A percentile compares a stretch with the other conserved stretches of the same genome.
Conservation (phyloP, 2,888 invertebrate species). For the Ligdia adustata region DNA sequence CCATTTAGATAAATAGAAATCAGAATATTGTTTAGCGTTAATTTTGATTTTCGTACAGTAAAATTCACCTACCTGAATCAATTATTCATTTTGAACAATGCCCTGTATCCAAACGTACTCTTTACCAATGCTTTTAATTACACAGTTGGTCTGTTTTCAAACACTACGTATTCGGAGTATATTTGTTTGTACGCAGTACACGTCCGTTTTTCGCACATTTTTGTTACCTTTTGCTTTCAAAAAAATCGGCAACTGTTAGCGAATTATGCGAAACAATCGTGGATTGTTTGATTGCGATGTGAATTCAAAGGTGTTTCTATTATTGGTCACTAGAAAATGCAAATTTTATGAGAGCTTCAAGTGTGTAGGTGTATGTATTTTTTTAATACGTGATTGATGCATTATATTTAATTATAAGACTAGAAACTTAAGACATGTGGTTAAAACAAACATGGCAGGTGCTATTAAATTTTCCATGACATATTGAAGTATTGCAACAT, state of each 20-base stretch:
- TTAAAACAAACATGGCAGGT: too few relatives aligned
- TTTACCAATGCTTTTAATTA: slow-evolving; percentile 25
- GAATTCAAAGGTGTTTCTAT: slow-evolving; percentile 42
- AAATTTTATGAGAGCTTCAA: too few relatives aligned
- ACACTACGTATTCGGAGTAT: slow-evolving; percentile 33
- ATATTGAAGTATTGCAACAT: too few relatives aligned
- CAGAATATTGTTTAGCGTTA: too few relatives aligned
- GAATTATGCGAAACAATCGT: slow-evolving; percentile 60
- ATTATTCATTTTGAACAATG: neutral
- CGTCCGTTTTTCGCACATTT: slow-evolving; percentile 44
- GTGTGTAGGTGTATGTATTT: slow-evolving; percentile 5
- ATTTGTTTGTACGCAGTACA: slow-evolving; percentile 47
- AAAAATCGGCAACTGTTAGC: slow-evolving; percentile 51
- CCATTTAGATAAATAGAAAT: too few relatives aligned
- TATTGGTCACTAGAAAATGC: slow-evolving; percentile 18
- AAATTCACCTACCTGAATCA: slow-evolving; percentile 1
- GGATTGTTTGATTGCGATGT: slow-evolving; percentile 57
- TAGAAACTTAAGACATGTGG: too few relatives aligned
- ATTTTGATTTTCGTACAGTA: too few relatives aligned
- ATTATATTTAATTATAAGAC: too few relatives aligned
- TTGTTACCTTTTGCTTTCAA: slow-evolving; percentile 48
- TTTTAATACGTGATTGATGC: slow-evolving; percentile 10
- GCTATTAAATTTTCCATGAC: too few relatives aligned
- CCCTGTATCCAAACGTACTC: neutral
- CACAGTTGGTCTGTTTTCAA: slow-evolving; percentile 27